phyloP scores from a whole-genome alignment of 2,888 invertebrate species.

The Tridacna crocea region DNA sequence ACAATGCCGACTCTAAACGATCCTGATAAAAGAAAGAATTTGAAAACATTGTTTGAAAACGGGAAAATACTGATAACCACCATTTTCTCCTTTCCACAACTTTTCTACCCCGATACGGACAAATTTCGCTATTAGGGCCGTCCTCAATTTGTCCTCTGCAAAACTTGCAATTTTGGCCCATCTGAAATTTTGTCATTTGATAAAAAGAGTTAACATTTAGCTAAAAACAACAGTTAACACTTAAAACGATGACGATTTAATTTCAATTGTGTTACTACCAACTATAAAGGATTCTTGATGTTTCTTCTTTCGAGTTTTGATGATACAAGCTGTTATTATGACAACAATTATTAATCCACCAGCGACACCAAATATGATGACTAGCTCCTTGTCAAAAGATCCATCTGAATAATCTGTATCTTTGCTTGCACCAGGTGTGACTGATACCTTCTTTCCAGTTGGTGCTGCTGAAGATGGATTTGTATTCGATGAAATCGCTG shows the following conservation, averaged over 20 bases:
- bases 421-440: neutral
- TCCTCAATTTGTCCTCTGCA: too few species aligned
- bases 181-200: too few species aligned
- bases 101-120: too few species aligned
- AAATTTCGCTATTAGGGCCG: too few species aligned
- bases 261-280: slow-evolving; percentile 55
- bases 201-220: too few species aligned
- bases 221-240: too few species aligned
- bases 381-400: slow-evolving; percentile 51
- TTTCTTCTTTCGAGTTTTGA: slow-evolving; percentile 28
- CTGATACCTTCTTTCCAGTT: neutral
- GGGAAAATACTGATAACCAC: too few species aligned
- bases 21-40: too few species aligned
- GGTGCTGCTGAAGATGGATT: neutral
- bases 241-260: slow-evolving; percentile 51
- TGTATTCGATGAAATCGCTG: neutral
- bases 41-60: too few species aligned
- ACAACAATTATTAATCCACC: slow-evolving; percentile 48
- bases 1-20: too few species aligned
- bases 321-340: slow-evolving; percentile 37
- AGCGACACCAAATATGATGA: slow-evolving; percentile 55
- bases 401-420: neutral
- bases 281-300: slow-evolving; percentile 41
- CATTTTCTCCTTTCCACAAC: too few species aligned
- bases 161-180: too few species aligned